phyloP scores from a whole-genome alignment of 1,140 invertebrate species.

The Pseudomyrmex flavicornis region DNA sequence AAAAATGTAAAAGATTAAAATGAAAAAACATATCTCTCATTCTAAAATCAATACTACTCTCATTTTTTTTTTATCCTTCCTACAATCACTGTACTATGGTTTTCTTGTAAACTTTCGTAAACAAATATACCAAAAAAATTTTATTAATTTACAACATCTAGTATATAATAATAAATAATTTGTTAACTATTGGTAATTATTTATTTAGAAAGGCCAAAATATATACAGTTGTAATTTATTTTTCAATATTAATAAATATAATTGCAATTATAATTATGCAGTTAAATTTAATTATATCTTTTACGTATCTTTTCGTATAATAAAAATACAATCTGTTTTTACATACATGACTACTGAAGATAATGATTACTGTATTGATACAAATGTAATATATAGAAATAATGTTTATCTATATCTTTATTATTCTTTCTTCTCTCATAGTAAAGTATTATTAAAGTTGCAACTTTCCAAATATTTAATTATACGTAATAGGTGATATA shows the following conservation, averaged over 20 bases:
- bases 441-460: conserved; percentile 66
- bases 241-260: conserved; percentile 51
- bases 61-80: conserved; percentile 12
- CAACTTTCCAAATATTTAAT: conserved; percentile 63
- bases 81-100: conserved; percentile 31
- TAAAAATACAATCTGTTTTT: conserved; percentile 35
- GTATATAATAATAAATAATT: conserved; percentile 29
- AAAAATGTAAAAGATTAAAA: conserved; percentile 46
- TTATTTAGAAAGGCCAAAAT: conserved; percentile 38
- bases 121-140: conserved; percentile 12
- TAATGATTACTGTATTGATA: conserved; percentile 32
- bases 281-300: conserved; percentile 35
- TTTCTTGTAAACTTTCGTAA: conserved; percentile 36
- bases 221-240: conserved; percentile 49
- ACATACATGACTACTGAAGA: conserved; percentile 13
- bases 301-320: conserved; percentile 22
- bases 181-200: conserved; percentile 5
- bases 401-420: conserved; percentile 71
- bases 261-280: conserved; percentile 27
- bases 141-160: conserved; percentile 34
- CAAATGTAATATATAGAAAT: conserved; percentile 70
- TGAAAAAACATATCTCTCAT: conserved; percentile 35
- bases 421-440: conserved; percentile 25
- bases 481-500: conserved; percentile 53
- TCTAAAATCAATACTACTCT: conserved; percentile 27